Conservation (phyloP, 2,888 invertebrate species). For the Pammene fasciana region DNA sequence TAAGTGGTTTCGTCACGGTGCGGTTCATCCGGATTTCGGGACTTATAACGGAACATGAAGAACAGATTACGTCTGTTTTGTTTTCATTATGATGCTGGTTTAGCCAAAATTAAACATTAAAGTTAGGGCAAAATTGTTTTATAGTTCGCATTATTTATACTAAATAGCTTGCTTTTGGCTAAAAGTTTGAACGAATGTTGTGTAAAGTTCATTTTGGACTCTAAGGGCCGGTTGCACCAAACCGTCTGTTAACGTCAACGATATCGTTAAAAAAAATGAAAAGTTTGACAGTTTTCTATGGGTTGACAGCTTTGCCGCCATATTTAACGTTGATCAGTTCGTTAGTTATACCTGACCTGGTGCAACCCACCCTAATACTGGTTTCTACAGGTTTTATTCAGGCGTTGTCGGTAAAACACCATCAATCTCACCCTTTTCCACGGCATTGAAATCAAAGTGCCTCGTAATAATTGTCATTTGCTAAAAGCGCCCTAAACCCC, state of each 20-base stretch:
- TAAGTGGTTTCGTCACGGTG: conserved; percentile 27
- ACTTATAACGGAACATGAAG: neutral
- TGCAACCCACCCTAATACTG: neutral
- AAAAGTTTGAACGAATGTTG: too few species aligned
- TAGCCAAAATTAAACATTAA: neutral
- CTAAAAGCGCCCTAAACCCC: conserved; percentile 32
- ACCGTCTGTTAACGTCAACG: too few species aligned
- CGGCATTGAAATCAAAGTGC: conserved; percentile 22
- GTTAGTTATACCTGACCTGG: too few species aligned
- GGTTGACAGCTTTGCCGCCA: too few species aligned
- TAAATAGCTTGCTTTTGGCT: too few species aligned
- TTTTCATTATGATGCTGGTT: neutral
- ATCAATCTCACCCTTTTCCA: conserved; percentile 24
- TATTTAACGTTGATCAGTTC: too few species aligned
- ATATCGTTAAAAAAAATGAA: too few species aligned
- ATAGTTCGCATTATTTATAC: too few species aligned
- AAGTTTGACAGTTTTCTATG: too few species aligned
- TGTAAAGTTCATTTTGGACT: too few species aligned
- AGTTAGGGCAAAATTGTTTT: neutral
- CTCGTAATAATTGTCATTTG: conserved; percentile 40
- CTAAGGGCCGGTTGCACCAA: too few species aligned
- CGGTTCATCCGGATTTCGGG: conserved; percentile 2
- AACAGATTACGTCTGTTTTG: neutral
- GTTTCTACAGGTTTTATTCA: neutral
- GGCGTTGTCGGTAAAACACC: conserved; percentile 1